Evolutionary conservation across 64 coral and sea anemone species (phyloP), one percentile per base, ranked within the genome.

Genomic region (Actinia tenebrosa): DNA sequence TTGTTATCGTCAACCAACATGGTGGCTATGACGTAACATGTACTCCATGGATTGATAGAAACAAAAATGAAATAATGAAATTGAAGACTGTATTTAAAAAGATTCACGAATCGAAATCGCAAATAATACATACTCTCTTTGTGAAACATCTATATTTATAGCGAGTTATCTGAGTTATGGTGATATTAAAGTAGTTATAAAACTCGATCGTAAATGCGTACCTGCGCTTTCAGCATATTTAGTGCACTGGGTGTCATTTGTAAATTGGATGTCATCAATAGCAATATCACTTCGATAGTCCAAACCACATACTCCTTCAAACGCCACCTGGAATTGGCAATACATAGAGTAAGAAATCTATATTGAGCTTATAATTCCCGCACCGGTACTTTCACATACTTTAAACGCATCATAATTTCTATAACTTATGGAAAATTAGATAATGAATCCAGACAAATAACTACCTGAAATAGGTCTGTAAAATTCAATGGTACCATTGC

Each of bases 251-350:
- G 81, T 90, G 23, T 96, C 78, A 62, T 90, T 71, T 16, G 72
- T 47, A 72, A 96, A 72, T 69, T 77, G 13, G 14, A 96, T 61
- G 61, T 96, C 94, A 82, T 96, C 94, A 23, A 96, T 89, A 16
- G 94, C 94, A 42, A 96, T 96, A 53, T 96, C 94, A 64, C 91
- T 68, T 47, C 86, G 78, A 59, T 78, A 54, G 63, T 83, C 60
- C 17, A 47, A 59, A 1, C 94, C 94, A 43, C 86, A 78, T 3
- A 90, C 80, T 25, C 88, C 94, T 90, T 96, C 94, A 71, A 96
- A 69, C 10, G 63, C 88, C 16, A 96, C 91, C 94, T 96, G 30
- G 30, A 37, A 37, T 37, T 37, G 30, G 30, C 30, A 37, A 37
- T 37, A 37, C 30, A 37, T 37, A 37, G 30, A 37, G 30, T 37